Evolutionary conservation across 2,797 vertebrate species (phyloP).

Genomic region (Lateolabrax maculatus): DNA sequence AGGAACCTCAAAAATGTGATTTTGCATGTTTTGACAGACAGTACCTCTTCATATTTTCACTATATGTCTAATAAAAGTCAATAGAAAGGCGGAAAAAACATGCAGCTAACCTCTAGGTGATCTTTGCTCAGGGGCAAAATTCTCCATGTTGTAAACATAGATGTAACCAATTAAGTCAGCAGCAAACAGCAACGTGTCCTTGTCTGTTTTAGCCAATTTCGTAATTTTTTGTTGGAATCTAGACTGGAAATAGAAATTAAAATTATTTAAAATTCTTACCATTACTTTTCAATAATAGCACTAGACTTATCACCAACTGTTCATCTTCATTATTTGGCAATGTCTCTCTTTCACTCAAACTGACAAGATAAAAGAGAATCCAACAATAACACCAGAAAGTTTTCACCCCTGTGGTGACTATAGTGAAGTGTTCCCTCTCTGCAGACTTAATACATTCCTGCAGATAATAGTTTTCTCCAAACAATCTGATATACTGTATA

Average conservation of each 20-base stretch:
- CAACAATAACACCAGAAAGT: not conserved
- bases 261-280: not conserved
- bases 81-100: not conserved
- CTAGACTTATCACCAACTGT: not conserved
- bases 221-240: slow-evolving; percentile 77
- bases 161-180: slow-evolving; percentile 79
- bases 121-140: slow-evolving; percentile 66
- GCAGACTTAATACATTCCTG: slow-evolving; percentile 16
- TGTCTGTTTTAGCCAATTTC: slow-evolving; percentile 73
- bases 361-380: slow-evolving; percentile 22
- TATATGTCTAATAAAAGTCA: slow-evolving; percentile 1
- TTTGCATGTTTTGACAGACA: slow-evolving; percentile 11
- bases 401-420: slow-evolving; percentile 12
- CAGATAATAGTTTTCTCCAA: slow-evolving; percentile 1
- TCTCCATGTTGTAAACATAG: slow-evolving; percentile 71
- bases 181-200: slow-evolving; percentile 60
- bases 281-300: not conserved
- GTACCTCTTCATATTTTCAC: not conserved
- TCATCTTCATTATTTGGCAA: slow-evolving; percentile 18
- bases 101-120: slow-evolving; percentile 55
- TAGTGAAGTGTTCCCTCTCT: slow-evolving; percentile 27
- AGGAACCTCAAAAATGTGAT: not conserved
- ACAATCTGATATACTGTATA: not conserved
- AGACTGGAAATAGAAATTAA: slow-evolving; percentile 60
- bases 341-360: not conserved